Evolutionary conservation across 2,888 invertebrate genomes (phyloP), one percentile per base, ranked within the genome.

Genomic region (Aquatica leii): DNA sequence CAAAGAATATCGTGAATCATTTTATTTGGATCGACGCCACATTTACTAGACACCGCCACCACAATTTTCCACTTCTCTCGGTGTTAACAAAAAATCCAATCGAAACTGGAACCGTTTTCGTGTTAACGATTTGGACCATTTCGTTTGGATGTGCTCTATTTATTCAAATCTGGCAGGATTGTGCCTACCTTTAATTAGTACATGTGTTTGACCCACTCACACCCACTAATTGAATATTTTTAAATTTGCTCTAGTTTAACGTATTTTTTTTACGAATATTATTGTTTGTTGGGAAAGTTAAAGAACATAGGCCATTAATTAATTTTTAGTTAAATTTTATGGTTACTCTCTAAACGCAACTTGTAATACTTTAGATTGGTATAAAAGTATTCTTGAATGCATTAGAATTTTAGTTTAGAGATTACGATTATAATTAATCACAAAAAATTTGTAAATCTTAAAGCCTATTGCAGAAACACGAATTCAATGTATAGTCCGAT

Each of bases 1-100:
- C 74, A 69, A 59, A 49, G 61, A 66, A 74, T 75, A 75, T 73
- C 73, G 69, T 77, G 77, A 78, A 73, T 78, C 77, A 78, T 73
- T 67, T 34, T 14, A 37, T 41, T 63, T 71, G 71, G 73, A 73
- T 71, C 52, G 65, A 70, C 64, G 72, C 71, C 73, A 72, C 67
- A 70, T 71, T 74, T 65, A 51, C 69, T 62, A 73, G 76, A 76
- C 76, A 69, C 65, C 73, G 71, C 69, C 68, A 68, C 71, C 69
- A 71, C 68, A 65, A 61, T 61, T 60, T 59, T 54, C 57, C 54
- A 63, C 62, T 54, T 58, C n/a, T 49, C 43, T 20, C 52, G 50
- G 53, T 59, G 54, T 59, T 34, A 14, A 40, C 59, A 52, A 52
- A 53, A 58, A 37, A 49, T 53, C 48, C 62, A 18, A 48, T 54